Base-by-base conservation (phyloP, 2,797 vertebrate species). In the Hydrocynus forskahlii region DNA sequence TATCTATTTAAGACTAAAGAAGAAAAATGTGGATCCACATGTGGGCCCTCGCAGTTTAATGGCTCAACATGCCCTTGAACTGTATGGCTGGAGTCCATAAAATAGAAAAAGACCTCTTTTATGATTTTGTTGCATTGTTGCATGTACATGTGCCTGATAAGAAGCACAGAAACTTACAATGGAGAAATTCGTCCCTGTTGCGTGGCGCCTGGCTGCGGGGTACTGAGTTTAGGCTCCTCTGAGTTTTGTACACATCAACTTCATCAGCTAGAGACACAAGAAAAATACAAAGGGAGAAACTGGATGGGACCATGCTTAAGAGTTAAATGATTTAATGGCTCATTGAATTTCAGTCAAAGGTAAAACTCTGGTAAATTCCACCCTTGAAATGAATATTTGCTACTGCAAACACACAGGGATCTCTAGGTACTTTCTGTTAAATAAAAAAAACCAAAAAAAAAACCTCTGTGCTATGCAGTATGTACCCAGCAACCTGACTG, bases 101-200 rank as follows among this genome's bases (percentile, higher is more conserved):
- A 74, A 13, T 9, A 73, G 35, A 6, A 71, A 10, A 59, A 17
- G 19, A 16, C 2, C 1, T 4, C 38, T 75, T 64, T 60, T 81
- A 40, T 38, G 21, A 23, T 38, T 29, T 38, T 68, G 38, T 62
- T 21, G 13, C 23, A 12, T 38, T 68, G 38, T 62, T 35, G 19
- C 23, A 12, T 66, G 59, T 76, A 64, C 8, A 13, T 23, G 70
- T 80, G 62, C 4, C 70, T 23, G 54, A 76, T 23, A 85, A 79
- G 55, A 84, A 88, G 72, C 1, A 62, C 8, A 6, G 19, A 73
- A 75, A 93, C 95, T 93, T 91, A 95, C 95, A 94, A 91, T 87
- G 93, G 73, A 95, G 81, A 87, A 95, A 94, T 14, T 95, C 94
- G 0, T 95, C 93, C 67, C 94, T 89, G 84, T 89, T 54, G 68